phyloP scores from a whole-genome alignment of 1,140 invertebrate species.

The Mamestra configurata region DNA sequence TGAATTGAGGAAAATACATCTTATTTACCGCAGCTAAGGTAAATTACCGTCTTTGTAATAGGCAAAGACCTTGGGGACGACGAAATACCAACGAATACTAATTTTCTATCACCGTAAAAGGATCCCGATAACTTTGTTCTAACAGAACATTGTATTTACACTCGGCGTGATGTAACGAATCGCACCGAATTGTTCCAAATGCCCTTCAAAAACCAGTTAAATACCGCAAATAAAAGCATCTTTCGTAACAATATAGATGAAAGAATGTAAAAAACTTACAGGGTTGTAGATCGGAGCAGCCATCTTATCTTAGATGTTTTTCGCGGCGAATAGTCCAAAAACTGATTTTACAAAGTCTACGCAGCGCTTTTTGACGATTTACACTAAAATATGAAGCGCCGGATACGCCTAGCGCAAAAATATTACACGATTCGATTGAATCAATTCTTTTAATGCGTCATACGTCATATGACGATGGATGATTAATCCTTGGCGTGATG shows the following conservation, averaged over 20 bases:
- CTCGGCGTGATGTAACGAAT: constrained; percentile 56
- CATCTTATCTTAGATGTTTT: constrained; percentile 62
- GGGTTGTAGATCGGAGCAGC: constrained; percentile 77
- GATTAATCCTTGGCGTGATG: constrained; percentile 40
- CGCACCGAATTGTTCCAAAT: constrained; percentile 54
- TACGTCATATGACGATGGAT: constrained; percentile 75
- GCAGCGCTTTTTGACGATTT: constrained; percentile 53
- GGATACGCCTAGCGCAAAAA: constrained; percentile 65
- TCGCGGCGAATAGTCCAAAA: constrained; percentile 32
- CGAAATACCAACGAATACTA: constrained; percentile 43
- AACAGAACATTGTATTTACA: constrained; percentile 61
- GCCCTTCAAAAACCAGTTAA: constrained; percentile 70
- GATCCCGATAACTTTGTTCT: constrained; percentile 35
- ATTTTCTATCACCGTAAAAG: constrained; percentile 42
- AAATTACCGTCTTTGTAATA: constrained; percentile 25
- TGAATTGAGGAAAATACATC: constrained; percentile 26
- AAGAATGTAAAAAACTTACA: constrained; percentile 68
- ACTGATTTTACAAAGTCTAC: constrained; percentile 46
- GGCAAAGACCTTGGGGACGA: constrained; percentile 38
- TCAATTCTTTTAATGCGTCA: constrained; percentile 67
- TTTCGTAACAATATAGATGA: constrained; percentile 28
- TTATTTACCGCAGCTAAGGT: constrained; percentile 27
- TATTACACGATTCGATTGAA: constrained; percentile 56
- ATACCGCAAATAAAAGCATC: constrained; percentile 38
- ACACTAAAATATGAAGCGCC: constrained; percentile 58